Conservation (phyloP, 2,797 vertebrate genomes). For the Helostoma temminkii region DNA sequence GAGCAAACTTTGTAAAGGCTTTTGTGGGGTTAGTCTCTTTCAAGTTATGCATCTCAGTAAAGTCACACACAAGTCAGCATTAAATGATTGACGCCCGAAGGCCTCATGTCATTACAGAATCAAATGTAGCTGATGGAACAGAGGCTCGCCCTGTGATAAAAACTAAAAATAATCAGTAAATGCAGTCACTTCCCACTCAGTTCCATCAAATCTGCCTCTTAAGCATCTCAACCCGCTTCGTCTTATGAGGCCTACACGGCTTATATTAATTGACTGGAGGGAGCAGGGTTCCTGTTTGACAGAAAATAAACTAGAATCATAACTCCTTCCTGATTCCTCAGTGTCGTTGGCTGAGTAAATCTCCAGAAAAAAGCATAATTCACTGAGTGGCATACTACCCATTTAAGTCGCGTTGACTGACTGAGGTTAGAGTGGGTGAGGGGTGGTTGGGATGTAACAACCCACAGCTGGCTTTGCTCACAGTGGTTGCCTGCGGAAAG, state of each 20-base stretch:
- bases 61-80: conserved; percentile 14
- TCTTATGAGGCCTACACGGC: conserved; percentile 40
- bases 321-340: conserved; percentile 56
- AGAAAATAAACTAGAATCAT: conserved; percentile 65
- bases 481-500: conserved; percentile 67
- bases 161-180: conserved; percentile 53
- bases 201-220: conserved; percentile 65
- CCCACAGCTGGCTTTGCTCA: conserved; percentile 79
- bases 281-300: conserved; percentile 47
- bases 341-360: conserved; percentile 58
- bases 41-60: conserved; percentile 36
- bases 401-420: conserved; percentile 70
- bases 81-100: conserved; percentile 39
- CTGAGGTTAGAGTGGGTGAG: conserved; percentile 55
- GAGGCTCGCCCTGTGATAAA: conserved; percentile 32
- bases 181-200: conserved; percentile 50
- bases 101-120: conserved; percentile 46
- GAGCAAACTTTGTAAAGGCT: neutral
- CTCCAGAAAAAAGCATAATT: conserved; percentile 45
- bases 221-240: conserved; percentile 50
- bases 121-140: neutral
- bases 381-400: conserved; percentile 71
- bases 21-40: conserved; percentile 6
- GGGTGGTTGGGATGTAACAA: conserved; percentile 62
- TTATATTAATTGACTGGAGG: conserved; percentile 71